Evolutionary conservation across 1,140 invertebrate species (phyloP), one percentile per base, ranked within the genome.

Genomic region (Teleopsis dalmanni): DNA sequence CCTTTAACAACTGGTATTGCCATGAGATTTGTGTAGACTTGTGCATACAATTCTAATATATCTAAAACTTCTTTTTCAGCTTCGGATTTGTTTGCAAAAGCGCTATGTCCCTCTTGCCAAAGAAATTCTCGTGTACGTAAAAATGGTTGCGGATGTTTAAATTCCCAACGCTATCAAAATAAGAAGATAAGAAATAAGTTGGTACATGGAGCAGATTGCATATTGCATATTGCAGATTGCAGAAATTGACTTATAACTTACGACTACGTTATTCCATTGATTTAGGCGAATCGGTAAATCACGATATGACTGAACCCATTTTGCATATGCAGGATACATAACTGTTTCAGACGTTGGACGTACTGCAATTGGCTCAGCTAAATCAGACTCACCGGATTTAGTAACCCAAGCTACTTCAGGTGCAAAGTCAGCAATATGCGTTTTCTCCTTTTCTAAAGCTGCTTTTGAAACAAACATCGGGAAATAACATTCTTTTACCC

Each of bases 321-420:
- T 96, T 2, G 95, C 91, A 76, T 91, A 99, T 2, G 93, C 84
- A 5, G 97, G 96, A 76, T 99, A 99, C 95, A 99, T 99, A 19
- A 95, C 93, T 29, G 97, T 99, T 76, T 99, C 97, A 55, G 93
- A 97, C 13, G 97, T 99, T 33, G 97, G 97, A 48, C 97, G 82
- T 56, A 99, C 88, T 22, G 97, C 96, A 62, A 99, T 93, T n/a
- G 90, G 96, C 71, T 99, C 95, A 3, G 93, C 91, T 59, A 99
- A 74, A 45, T 98, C 93, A 0, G 87, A 86, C 27, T 88, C 81
- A 16, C 97, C 97, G 31, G 92, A 97, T 66, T 88, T 93, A 1
- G 96, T 99, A 1, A 99, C 96, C 96, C 96, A 99, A 3, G 96
- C 96, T 38, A 99, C 92, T 77, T 99, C 97, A 2, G 97, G 97